Evolutionary conservation across 1,140 invertebrate species (phyloP), one percentile per base, ranked within the genome.

Genomic region (Ceratina japonica): DNA sequence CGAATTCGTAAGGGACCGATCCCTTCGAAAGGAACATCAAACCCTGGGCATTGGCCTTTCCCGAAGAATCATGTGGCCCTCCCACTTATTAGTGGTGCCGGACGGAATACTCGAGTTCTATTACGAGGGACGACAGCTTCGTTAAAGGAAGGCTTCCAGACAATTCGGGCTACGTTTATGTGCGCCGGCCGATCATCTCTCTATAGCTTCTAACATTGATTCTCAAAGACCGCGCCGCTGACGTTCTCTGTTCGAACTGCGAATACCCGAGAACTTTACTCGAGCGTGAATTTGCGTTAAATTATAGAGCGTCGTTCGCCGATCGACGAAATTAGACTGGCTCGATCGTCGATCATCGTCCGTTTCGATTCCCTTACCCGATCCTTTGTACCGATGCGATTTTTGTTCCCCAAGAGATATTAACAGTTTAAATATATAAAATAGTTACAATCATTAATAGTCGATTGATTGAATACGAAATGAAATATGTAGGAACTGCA

Each of bases 21-120:
- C 37, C 37, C 37, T 75, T 58, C 66, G 71, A 74, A 68, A 78
- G 79, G 73, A 82, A 74, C 77, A 73, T 71, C 75, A 69, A 76
- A 64, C 81, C 72, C 64, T 65, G 54, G 52, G 24, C 69, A 64
- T 56, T 54, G 68, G 56, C 49, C 79, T 75, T 84, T 71, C 75
- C 72, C 69, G 64, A 73, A 69, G 51, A 82, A 82, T 76, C 72
- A 74, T 77, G 68, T 10, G 51, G 61, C 71, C 75, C 65, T 65
- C 37, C 70, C 74, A 71, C 76, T 86, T 86, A 87, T 87, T 83
- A 87, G 83, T 75, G 63, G 74, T 58, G 70, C 18, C 64, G 78
- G 63, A 79, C 75, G 72, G 84, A 80, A 87, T 75, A 82, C 66
- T 84, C 70, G 70, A 73, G 76, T 82, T 59, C 59, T 78, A 80